A percentile compares a stretch with the other conserved stretches of the same genome.
These are phyloP conservation scores for Dicycla oo DNA, from an alignment of 2,888 invertebrate genomes.

Conservation along the genomic window DNA sequence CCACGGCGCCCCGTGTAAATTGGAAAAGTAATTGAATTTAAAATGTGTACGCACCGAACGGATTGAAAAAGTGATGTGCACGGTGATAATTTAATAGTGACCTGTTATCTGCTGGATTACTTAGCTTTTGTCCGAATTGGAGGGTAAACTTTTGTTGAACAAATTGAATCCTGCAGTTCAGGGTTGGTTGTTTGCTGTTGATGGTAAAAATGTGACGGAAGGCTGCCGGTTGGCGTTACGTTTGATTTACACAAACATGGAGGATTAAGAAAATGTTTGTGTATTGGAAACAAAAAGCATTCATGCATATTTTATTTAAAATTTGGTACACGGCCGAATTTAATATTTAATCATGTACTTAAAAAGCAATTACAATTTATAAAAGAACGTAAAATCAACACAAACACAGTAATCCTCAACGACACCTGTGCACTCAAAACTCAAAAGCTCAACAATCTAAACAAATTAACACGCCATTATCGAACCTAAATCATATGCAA, in stretches of 20 bases:
- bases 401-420: background rate
- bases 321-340: background rate
- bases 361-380: background rate
- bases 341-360: background rate
- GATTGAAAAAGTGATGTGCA: constrained; percentile 61
- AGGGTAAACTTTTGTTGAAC: constrained; percentile 38
- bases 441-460: constrained; percentile 8
- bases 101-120: constrained; percentile 50
- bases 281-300: too few relatives aligned
- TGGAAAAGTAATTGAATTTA: constrained; percentile 80
- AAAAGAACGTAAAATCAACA: constrained; percentile 16
- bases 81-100: constrained; percentile 69
- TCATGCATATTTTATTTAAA: background rate
- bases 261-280: background rate
- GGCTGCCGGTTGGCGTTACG: background rate
- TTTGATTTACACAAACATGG: constrained; percentile 4
- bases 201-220: background rate
- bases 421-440: constrained; percentile 9
- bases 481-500: constrained; percentile 43
- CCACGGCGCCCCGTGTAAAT: constrained; percentile 70
- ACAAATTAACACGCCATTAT: constrained; percentile 39
- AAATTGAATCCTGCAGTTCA: constrained; percentile 31
- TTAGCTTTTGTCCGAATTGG: constrained; percentile 33
- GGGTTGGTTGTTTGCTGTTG: background rate
- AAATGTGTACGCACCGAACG: constrained; percentile 70